A percentile compares a stretch with the other conserved stretches of the same genome.
These are phyloP conservation scores for Amphiprion ocellaris DNA, from an alignment of 2,113 vertebrate species.

Conservation along the genomic window DNA sequence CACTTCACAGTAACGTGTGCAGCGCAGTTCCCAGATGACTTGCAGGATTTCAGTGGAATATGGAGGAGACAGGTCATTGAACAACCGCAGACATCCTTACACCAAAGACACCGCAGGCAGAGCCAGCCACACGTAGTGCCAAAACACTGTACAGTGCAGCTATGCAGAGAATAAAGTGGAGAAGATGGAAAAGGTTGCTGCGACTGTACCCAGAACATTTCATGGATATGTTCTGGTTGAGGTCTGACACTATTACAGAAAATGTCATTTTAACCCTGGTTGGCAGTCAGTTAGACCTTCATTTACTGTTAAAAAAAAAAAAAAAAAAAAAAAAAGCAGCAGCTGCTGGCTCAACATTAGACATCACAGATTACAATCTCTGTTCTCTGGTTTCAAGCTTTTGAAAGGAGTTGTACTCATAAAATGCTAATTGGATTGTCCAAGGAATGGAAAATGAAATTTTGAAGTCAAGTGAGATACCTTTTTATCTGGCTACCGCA, in stretches of 20 bases:
- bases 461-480: slow-evolving; percentile 56
- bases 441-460: slow-evolving; percentile 51
- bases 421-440: slow-evolving; percentile 69
- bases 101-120: slow-evolving; percentile 2
- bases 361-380: slow-evolving; percentile 38
- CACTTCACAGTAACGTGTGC: slow-evolving; percentile 11
- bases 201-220: slow-evolving; percentile 24
- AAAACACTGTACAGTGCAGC: slow-evolving; percentile 8
- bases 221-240: slow-evolving; percentile 25
- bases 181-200: slow-evolving; percentile 24
- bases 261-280: slow-evolving; percentile 37
- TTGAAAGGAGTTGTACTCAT: slow-evolving; percentile 36
- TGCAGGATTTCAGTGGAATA: slow-evolving; percentile 10
- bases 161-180: slow-evolving; percentile 26
- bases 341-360: slow-evolving; percentile 24
- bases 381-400: slow-evolving; percentile 49
- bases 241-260: slow-evolving; percentile 33
- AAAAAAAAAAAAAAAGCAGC: slow-evolving; percentile 13
- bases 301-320: slow-evolving; percentile 1
- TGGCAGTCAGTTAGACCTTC: slow-evolving; percentile 35
- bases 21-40: background rate
- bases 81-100: slow-evolving; percentile 24
- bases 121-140: slow-evolving; percentile 16
- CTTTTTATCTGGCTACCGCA: slow-evolving; percentile 46
- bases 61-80: slow-evolving; percentile 16